A percentile compares a stretch with the other conserved stretches of the same genome.
phyloP scores from a whole-genome alignment of 2,888 invertebrate species.

The Acanthosepion pharaonis region DNA sequence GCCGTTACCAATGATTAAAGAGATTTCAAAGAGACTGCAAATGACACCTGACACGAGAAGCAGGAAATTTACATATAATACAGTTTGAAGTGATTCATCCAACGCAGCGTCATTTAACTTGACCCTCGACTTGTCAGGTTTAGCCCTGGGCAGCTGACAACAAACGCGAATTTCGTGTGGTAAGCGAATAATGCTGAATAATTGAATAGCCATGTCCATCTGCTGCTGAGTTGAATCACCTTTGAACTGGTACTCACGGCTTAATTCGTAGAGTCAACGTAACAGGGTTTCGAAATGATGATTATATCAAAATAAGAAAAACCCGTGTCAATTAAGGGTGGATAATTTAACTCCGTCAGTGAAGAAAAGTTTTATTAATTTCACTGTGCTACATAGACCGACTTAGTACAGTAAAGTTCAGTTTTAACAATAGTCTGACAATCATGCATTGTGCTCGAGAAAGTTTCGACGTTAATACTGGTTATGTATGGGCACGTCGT shows the following conservation, averaged over 20 bases:
- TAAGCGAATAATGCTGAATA: neutral
- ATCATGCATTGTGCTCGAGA: too few species aligned
- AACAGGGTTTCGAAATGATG: neutral
- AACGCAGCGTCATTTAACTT: neutral
- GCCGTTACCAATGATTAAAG: neutral
- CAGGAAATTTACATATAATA: neutral
- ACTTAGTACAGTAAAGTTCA: too few species aligned
- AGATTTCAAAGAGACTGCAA: slow-evolving; percentile 1
- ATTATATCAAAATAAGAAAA: neutral
- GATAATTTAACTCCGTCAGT: too few species aligned
- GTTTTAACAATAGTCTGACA: too few species aligned
- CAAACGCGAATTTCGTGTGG: neutral
- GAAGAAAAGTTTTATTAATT: too few species aligned
- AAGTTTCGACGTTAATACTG: too few species aligned
- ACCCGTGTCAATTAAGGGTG: neutral
- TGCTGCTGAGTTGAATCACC: neutral
- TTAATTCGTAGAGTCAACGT: neutral
- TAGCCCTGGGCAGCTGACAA: neutral
- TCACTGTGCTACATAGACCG: too few species aligned
- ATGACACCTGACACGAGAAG: neutral
- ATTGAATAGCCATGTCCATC: neutral
- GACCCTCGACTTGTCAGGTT: neutral
- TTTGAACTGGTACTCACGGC: neutral
- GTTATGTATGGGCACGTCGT: too few species aligned
- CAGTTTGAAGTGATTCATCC: neutral